phyloP scores from a whole-genome alignment of 2,113 vertebrate species.

The Edolisoma coerulescens region DNA sequence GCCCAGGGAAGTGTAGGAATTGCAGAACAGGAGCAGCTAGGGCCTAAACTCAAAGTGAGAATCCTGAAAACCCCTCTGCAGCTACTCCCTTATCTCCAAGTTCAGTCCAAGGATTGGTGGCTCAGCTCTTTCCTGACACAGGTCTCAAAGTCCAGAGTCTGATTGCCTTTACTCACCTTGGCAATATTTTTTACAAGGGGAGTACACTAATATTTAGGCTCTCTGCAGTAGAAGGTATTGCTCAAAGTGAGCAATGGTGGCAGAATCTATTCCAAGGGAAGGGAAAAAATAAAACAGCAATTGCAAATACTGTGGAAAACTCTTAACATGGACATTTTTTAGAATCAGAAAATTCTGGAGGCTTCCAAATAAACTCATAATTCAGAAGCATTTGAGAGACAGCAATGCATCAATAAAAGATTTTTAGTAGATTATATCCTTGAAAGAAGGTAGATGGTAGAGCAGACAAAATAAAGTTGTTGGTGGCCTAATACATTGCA shows the following conservation, averaged over 20 bases:
- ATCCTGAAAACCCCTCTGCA: background rate
- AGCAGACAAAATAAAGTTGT: conserved; percentile 45
- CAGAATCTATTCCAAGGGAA: background rate
- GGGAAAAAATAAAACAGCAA: background rate
- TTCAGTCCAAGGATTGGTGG: background rate
- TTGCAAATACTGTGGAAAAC: background rate
- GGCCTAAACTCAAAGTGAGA: background rate
- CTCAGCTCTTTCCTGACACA: background rate
- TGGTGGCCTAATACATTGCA: conserved; percentile 45
- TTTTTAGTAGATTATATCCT: background rate
- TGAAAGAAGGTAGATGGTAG: conserved; percentile 7
- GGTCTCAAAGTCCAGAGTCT: background rate
- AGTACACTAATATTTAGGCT: background rate
- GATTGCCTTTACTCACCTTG: background rate
- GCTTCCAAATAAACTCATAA: background rate
- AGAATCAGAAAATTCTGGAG: background rate
- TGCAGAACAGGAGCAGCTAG: background rate
- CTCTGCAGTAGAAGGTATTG: background rate
- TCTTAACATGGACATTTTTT: background rate
- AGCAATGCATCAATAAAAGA: background rate
- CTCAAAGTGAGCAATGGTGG: background rate
- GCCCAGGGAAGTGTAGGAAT: background rate
- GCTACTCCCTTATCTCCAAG: background rate
- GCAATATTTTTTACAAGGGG: background rate
- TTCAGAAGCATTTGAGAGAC: background rate